Evolutionary conservation across 2,888 invertebrate species (phyloP).

Genomic region (Oxystoma pomonae): DNA sequence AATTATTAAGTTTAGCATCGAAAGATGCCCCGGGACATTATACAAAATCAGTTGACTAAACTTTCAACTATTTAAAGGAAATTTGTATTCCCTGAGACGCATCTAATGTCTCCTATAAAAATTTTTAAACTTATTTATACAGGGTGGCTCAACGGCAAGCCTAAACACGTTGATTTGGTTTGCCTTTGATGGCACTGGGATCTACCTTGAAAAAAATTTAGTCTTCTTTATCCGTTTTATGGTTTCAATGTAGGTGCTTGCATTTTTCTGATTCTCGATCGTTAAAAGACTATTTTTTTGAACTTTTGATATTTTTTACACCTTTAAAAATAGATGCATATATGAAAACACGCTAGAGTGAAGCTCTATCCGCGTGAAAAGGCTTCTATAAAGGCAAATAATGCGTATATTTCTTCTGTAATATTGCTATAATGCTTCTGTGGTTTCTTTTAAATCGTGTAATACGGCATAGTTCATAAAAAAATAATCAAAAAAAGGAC

Average conservation of each 20-base stretch:
- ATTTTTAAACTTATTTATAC: not conserved
- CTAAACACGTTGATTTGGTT: no score
- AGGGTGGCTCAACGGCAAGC: no score
- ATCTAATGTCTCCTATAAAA: not conserved
- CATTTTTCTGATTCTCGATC: no score
- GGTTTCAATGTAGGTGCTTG: not conserved
- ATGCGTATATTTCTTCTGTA: no score
- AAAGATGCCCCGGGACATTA: not conserved
- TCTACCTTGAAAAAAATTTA: no score
- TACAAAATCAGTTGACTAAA: not conserved
- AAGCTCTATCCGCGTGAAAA: not conserved
- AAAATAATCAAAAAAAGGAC: no score
- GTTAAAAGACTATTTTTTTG: not conserved
- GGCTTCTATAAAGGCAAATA: not conserved
- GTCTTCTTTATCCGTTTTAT: not conserved
- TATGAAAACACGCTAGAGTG: not conserved
- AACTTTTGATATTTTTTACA: not conserved
- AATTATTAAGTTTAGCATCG: not conserved
- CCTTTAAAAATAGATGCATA: not conserved
- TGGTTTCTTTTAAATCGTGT: no score
- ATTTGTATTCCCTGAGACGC: conserved; percentile 43
- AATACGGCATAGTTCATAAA: no score
- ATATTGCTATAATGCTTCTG: no score
- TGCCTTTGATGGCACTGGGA: not conserved
- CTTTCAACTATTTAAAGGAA: conserved; percentile 42